Percentiles rank a stretch among this genome's conserved stretches.
Evolutionary conservation across 2,797 vertebrate genomes (phyloP).

Genomic region (Phoxinus dragarum): DNA sequence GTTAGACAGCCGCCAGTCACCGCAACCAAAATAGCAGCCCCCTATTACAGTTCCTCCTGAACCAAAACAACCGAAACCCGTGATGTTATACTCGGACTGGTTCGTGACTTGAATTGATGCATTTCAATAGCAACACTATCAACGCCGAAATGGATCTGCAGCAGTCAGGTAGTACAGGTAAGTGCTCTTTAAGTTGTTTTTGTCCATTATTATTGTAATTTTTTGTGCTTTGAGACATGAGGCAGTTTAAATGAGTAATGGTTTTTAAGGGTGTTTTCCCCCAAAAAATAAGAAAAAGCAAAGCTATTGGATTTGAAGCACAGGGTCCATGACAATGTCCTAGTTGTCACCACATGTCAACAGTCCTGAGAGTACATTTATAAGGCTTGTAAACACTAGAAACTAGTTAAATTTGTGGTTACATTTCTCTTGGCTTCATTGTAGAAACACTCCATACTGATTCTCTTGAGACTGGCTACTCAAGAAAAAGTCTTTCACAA

Average conservation of each 20-base stretch:
- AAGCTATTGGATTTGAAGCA: not conserved
- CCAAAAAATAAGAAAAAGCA: not conserved
- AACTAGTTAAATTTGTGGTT: not conserved
- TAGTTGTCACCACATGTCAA: not conserved
- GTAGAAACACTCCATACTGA: not conserved
- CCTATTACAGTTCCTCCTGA: no score
- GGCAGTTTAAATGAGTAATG: not conserved
- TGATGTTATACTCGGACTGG: no score
- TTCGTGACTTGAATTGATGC: no score
- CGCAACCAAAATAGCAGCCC: no score
- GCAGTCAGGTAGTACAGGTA: no score
- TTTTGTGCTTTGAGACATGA: no score
- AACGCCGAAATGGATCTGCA: no score
- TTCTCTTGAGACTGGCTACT: not conserved
- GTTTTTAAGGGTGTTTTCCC: not conserved
- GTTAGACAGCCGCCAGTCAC: no score
- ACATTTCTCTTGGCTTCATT: not conserved
- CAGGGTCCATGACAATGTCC: not conserved
- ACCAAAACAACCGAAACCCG: no score
- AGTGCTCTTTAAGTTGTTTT: no score
- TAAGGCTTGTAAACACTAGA: not conserved
- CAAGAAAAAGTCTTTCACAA: conserved; percentile 7
- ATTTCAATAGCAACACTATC: no score
- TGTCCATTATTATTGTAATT: no score
- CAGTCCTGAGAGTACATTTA: not conserved